Conservation (phyloP, 1,140 invertebrate species). For the Saccostrea glomerata region DNA sequence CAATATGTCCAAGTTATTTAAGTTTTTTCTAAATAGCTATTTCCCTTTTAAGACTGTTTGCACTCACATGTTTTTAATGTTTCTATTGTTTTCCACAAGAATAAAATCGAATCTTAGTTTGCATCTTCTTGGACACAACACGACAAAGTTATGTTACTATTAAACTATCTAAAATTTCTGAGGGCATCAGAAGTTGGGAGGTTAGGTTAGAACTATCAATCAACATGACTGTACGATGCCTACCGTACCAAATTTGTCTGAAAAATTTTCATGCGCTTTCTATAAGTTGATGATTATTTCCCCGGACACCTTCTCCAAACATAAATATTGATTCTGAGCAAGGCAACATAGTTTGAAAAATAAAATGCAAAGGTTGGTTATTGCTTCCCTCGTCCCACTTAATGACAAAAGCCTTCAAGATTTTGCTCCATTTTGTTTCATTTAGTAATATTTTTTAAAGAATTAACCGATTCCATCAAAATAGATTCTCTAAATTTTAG, state of each 20-base stretch:
- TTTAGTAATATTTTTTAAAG: background rate
- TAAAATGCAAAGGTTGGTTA: background rate
- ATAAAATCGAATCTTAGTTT: too few species aligned
- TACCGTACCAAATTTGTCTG: background rate
- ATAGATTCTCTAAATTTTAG: too few species aligned
- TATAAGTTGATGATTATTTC: background rate
- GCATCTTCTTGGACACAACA: too few species aligned
- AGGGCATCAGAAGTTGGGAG: background rate
- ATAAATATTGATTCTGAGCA: conserved; percentile 3
- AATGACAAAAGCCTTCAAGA: background rate
- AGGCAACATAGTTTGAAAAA: background rate
- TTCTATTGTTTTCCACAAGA: too few species aligned
- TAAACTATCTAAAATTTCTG: background rate
- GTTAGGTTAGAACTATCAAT: background rate
- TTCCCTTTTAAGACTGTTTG: too few species aligned
- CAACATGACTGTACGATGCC: background rate
- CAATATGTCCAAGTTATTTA: too few species aligned
- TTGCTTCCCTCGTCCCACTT: background rate
- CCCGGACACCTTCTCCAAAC: background rate
- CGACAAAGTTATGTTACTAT: too few species aligned
- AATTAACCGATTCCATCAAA: background rate
- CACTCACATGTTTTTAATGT: too few species aligned
- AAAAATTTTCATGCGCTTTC: background rate
- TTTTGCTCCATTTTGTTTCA: conserved; percentile 1
- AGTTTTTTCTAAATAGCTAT: too few species aligned